A percentile compares a stretch with the other conserved stretches of the same genome.
These are phyloP conservation scores for Syngnathus typhle DNA, from an alignment of 2,113 vertebrate genomes.

Conservation along the genomic window DNA sequence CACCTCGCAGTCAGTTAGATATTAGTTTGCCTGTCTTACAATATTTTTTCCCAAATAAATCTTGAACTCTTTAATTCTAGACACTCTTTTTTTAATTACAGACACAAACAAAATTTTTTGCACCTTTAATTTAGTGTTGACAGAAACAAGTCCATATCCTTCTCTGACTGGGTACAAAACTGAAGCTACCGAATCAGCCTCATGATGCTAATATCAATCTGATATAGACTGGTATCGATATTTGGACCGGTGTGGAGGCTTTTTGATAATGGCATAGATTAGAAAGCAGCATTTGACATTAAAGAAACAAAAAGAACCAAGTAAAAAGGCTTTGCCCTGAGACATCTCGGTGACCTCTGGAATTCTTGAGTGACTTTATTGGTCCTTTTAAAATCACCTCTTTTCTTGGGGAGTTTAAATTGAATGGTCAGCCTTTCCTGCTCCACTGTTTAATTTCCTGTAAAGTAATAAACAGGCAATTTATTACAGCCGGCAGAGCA, in stretches of 20 bases:
- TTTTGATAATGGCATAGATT: conserved; percentile 49
- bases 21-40: too few relatives aligned
- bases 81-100: too few relatives aligned
- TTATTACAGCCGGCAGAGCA: conserved; percentile 59
- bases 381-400: conserved; percentile 49
- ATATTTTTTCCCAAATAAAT: too few relatives aligned
- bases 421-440: conserved; percentile 50
- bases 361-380: conserved; percentile 46
- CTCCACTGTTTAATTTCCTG: conserved; percentile 66
- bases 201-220: too few relatives aligned
- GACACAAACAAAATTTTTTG: too few relatives aligned
- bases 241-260: conserved; percentile 8
- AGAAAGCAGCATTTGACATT: conserved; percentile 41
- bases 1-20: too few relatives aligned
- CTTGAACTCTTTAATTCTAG: too few relatives aligned
- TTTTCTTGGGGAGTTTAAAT: conserved; percentile 52
- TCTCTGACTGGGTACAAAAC: too few relatives aligned
- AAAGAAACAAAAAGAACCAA: conserved; percentile 20
- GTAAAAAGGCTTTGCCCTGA: conserved; percentile 26
- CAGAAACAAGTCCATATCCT: too few relatives aligned
- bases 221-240: too few relatives aligned
- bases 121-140: too few relatives aligned
- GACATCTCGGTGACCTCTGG: conserved; percentile 30
- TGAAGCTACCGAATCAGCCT: too few relatives aligned
- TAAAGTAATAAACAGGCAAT: conserved; percentile 67